Percentiles rank a stretch among this genome's conserved stretches.
Evolutionary conservation across 2,797 vertebrate genomes (phyloP).

Genomic region (Danio albolineatus): DNA sequence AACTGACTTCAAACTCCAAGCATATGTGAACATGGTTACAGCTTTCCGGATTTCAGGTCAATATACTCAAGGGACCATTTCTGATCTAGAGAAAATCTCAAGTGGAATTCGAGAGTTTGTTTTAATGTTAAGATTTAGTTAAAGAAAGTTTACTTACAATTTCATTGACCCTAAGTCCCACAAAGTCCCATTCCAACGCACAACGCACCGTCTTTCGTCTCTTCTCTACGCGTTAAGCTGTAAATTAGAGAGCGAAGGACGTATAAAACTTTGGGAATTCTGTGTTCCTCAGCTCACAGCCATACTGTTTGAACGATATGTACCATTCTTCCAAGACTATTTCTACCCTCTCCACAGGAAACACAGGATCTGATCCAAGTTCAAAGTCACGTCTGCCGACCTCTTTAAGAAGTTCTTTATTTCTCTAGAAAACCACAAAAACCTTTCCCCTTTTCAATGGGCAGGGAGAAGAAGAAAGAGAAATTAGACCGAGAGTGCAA

Average conservation of each 20-base stretch:
- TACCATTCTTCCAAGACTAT: conserved; percentile 82
- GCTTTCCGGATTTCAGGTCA: conserved; percentile 11
- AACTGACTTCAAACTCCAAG: conserved; percentile 11
- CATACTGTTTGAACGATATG: conserved; percentile 75
- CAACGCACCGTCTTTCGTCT: conserved; percentile 52
- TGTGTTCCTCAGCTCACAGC: conserved; percentile 72
- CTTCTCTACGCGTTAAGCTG: conserved; percentile 60
- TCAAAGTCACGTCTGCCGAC: conserved; percentile 96
- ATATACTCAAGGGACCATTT: neutral
- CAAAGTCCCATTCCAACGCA: conserved; percentile 57
- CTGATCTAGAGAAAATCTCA: conserved; percentile 23
- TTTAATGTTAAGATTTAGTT: conserved; percentile 57
- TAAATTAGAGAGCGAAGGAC: conserved; percentile 65
- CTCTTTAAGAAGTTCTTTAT: conserved; percentile 90
- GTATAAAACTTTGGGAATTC: conserved; percentile 66
- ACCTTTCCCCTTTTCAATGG: conserved; percentile 63
- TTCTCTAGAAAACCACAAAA: conserved; percentile 84
- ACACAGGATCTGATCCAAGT: conserved; percentile 96
- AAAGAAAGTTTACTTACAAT: conserved; percentile 79
- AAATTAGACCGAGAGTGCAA: conserved; percentile 50
- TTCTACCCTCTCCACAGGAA: conserved; percentile 90
- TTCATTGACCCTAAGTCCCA: conserved; percentile 64
- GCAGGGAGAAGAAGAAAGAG: conserved; percentile 41
- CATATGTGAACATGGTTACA: neutral
- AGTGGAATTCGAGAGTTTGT: conserved; percentile 54